Evolutionary conservation across 2,888 invertebrate species (phyloP), one percentile per base, ranked within the genome.

Genomic region (Trachelus troglodyta): DNA sequence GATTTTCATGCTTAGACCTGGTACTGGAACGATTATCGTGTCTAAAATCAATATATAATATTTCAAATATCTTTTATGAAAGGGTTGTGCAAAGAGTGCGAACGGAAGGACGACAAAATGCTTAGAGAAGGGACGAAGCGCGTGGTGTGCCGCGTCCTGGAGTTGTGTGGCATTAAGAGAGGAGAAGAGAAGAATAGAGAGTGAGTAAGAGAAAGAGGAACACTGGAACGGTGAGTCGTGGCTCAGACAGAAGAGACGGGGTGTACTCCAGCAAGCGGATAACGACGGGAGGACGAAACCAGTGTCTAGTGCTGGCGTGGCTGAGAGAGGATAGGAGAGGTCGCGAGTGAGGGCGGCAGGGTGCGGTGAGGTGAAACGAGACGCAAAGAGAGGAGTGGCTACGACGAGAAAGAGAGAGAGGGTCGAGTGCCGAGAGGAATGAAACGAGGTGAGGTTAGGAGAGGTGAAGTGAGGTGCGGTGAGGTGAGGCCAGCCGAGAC

Each of bases 391-490:
- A 56, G 56, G 56, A 56, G 56, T 56, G 56, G 56, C 56, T 23
- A 56, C 56, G 56, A 69, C 9, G 78, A 75, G 74, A 23, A 56
- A 56, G 69, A 79, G 82, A 79, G 83, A 77, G 76, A 73, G 76
- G 80, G 69, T 78, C 76, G 77, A 76, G 79, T 77, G 73, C 75
- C 68, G n/a, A 40, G 74, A 79, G 76, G 79, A 80, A 82, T 81
- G 81, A 80, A 79, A 77, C 76, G 79, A 56, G 69, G 76, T 68
- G 80, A 76, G 81, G 76, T 31, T 37, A 40, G 75, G 37, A 74
- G 15, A 68, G 69, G 77, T 71, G 73, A 76, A 76, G 76, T 56
- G 56, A 56, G 56, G 37, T 9, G 37, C 34, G 35, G 35, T 76
- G 68, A 74, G 56, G n/a, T 34, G 34, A 30, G n/a, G 15, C 56